Percentiles rank a stretch among this genome's conserved stretches.
These are phyloP conservation scores for Bibio marci DNA, from an alignment of 2,888 invertebrate species.

Conservation along the genomic window DNA sequence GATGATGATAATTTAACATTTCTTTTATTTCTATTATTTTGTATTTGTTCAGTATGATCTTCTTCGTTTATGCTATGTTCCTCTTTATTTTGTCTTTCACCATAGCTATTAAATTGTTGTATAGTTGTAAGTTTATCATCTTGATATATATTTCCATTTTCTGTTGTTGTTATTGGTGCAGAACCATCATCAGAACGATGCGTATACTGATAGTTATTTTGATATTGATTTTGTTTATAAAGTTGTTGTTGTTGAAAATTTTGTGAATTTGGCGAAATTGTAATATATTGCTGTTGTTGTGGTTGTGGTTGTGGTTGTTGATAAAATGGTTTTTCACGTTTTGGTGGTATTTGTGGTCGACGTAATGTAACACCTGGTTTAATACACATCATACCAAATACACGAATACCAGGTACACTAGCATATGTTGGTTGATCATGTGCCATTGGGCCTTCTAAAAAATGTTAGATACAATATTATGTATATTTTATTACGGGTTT, in stretches of 20 bases:
- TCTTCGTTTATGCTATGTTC: neutral
- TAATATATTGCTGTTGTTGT: constrained; percentile 8
- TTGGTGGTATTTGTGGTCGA: constrained; percentile 16
- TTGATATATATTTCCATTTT: neutral
- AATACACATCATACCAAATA: constrained; percentile 90
- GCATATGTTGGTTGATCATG: constrained; percentile 90
- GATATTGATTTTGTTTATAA: neutral
- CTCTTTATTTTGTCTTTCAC: neutral
- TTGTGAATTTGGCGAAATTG: neutral
- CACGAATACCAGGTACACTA: constrained; percentile 80
- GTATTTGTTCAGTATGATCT: too few relatives aligned
- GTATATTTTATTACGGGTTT: neutral
- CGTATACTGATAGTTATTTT: constrained; percentile 22
- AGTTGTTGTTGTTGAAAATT: neutral
- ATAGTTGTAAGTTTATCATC: neutral
- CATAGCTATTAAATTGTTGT: too few relatives aligned
- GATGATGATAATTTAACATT: constrained; percentile 9
- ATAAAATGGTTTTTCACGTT: constrained; percentile 25
- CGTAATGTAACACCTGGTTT: constrained; percentile 28
- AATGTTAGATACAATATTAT: constrained; percentile 5
- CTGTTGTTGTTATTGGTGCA: neutral
- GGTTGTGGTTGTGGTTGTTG: constrained; percentile 17
- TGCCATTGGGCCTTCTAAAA: constrained; percentile 79
- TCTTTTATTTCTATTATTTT: constrained; percentile 9
- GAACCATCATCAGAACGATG: constrained; percentile 21